phyloP scores from a whole-genome alignment of 2,888 invertebrate species.

The Eilema sororculum region DNA sequence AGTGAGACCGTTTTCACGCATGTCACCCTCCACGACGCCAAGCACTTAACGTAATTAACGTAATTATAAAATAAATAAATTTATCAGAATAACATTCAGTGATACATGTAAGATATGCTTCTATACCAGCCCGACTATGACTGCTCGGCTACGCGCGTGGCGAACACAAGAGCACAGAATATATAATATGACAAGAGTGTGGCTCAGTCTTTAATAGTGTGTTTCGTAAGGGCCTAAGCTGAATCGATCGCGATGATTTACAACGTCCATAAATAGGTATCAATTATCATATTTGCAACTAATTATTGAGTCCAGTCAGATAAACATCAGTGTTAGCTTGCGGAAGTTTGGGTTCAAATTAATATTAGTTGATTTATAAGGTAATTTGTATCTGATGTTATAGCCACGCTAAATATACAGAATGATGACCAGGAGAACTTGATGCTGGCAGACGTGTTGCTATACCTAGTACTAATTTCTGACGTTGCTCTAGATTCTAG shows the following conservation, averaged over 20 bases:
- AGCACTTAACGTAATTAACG: too few species aligned
- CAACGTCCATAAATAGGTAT: not conserved
- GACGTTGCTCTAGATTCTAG: not conserved
- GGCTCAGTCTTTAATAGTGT: not conserved
- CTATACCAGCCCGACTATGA: not conserved
- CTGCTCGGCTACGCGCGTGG: not conserved
- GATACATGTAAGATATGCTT: not conserved
- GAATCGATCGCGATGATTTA: constrained; percentile 3
- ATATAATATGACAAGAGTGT: too few species aligned
- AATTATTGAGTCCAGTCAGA: not conserved
- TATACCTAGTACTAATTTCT: not conserved
- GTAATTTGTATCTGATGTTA: not conserved
- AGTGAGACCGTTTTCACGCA: too few species aligned
- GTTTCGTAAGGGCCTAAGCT: constrained; percentile 10
- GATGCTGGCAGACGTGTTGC: not conserved
- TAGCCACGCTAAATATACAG: not conserved
- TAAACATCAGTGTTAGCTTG: not conserved
- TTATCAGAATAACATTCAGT: not conserved
- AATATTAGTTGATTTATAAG: not conserved
- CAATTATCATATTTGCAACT: constrained; percentile 15
- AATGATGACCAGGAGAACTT: not conserved
- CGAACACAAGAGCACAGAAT: too few species aligned
- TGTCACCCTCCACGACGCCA: too few species aligned
- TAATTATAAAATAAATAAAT: not conserved
- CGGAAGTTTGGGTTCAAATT: constrained; percentile 1